Evolutionary conservation across 2,888 invertebrate genomes (phyloP).

Genomic region (Drosophila anomalipes): DNA sequence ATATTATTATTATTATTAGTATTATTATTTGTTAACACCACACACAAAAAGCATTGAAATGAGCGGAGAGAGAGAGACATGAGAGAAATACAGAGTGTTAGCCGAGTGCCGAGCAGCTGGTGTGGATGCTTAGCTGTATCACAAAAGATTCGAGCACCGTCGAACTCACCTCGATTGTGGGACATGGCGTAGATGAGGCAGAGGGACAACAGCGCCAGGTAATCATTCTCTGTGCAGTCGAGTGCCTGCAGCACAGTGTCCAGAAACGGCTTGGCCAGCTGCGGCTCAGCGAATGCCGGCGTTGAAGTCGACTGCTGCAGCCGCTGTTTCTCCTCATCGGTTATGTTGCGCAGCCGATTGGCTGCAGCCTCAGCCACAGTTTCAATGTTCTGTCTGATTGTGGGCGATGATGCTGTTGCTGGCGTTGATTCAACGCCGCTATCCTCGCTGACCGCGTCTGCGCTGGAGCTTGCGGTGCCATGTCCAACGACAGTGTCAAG

Average conservation of each 20-base stretch:
- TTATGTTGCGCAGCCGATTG: conserved; percentile 88
- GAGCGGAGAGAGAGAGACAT: conserved; percentile 38
- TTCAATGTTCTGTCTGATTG: conserved; percentile 29
- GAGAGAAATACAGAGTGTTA: conserved; percentile 42
- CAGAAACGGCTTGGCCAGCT: conserved; percentile 88
- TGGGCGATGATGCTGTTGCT: conserved; percentile 51
- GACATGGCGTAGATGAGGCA: conserved; percentile 97
- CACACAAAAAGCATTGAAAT: conserved; percentile 62
- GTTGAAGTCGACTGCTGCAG: conserved; percentile 75
- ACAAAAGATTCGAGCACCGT: neutral
- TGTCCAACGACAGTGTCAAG: conserved; percentile 86
- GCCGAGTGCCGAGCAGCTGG: conserved; percentile 16
- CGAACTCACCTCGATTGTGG: conserved; percentile 93
- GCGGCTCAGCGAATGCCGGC: conserved; percentile 54
- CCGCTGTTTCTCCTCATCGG: conserved; percentile 96
- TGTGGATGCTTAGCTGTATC: conserved; percentile 16
- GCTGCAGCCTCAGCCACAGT: conserved; percentile 81
- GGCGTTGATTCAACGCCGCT: conserved; percentile 67
- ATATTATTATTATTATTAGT: conserved; percentile 2
- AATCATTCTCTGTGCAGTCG: conserved; percentile 97
- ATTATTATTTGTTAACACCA: conserved; percentile 38
- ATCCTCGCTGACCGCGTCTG: conserved; percentile 68
- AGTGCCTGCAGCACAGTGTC: conserved; percentile 95
- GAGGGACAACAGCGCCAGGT: conserved; percentile 95
- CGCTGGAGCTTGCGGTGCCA: conserved; percentile 51